Evolutionary conservation across 1,140 invertebrate genomes (phyloP).

Genomic region (Cheumatopsyche charites): DNA sequence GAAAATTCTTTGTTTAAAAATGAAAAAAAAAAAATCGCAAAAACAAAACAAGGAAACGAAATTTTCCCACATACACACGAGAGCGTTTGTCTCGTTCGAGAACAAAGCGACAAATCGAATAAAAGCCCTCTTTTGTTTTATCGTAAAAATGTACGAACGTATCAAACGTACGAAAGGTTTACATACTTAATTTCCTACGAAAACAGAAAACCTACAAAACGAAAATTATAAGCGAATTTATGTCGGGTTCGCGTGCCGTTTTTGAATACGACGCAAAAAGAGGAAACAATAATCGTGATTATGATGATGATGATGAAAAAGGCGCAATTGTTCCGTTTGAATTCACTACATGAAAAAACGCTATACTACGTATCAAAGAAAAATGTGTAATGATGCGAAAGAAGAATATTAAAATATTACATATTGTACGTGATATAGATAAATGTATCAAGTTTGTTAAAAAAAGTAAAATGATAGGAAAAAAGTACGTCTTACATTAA

Average conservation of each 20-base stretch:
- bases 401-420: too few species aligned
- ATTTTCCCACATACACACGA: background rate
- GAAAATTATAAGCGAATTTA: too few species aligned
- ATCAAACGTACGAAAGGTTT: background rate
- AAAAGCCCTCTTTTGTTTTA: background rate
- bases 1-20: slow-evolving; percentile 18
- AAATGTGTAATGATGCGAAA: too few species aligned
- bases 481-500: too few species aligned
- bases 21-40: background rate
- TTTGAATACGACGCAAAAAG: too few species aligned
- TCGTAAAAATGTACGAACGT: background rate
- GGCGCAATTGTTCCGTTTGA: background rate
- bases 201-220: too few species aligned
- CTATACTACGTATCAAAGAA: too few species aligned
- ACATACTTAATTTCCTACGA: too few species aligned
- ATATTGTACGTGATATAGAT: too few species aligned
- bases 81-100: background rate
- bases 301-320: slow-evolving; percentile 6
- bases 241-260: too few species aligned
- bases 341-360: background rate
- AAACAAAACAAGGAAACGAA: slow-evolving; percentile 3
- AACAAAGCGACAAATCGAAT: background rate
- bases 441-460: too few species aligned
- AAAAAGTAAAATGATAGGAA: too few species aligned
- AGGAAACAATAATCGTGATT: background rate